Conservation (phyloP, 2,888 invertebrate genomes). For the Cephus runcator region DNA sequence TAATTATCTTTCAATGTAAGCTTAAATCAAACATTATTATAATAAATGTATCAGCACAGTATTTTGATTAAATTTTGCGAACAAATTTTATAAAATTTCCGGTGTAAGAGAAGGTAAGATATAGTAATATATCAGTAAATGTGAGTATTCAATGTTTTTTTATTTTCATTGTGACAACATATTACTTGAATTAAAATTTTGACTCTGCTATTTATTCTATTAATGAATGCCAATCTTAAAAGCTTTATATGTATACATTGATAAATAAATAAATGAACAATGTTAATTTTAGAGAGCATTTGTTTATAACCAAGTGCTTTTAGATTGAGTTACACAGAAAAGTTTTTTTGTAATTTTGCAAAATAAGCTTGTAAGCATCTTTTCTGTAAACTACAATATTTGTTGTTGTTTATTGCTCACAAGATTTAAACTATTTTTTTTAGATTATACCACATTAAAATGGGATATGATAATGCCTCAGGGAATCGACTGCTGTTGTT, state of each 20-base stretch:
- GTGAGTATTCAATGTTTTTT: background rate
- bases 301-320: background rate
- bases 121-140: background rate
- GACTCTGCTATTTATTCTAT: background rate
- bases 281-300: background rate
- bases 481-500: slow-evolving; percentile 56
- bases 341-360: background rate
- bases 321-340: background rate
- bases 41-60: background rate
- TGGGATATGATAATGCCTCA: slow-evolving; percentile 37
- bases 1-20: background rate
- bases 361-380: background rate
- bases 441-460: slow-evolving; percentile 8
- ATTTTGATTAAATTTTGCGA: background rate
- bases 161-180: background rate
- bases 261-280: background rate
- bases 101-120: background rate
- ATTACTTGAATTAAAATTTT: background rate
- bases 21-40: background rate
- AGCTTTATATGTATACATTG: background rate
- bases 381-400: background rate
- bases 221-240: background rate
- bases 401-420: background rate
- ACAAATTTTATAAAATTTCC: background rate
- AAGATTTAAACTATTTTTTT: background rate